Evolutionary conservation across 2,113 vertebrate genomes (phyloP), one percentile per base, ranked within the genome.

Genomic region (Gorsachius goisagi): DNA sequence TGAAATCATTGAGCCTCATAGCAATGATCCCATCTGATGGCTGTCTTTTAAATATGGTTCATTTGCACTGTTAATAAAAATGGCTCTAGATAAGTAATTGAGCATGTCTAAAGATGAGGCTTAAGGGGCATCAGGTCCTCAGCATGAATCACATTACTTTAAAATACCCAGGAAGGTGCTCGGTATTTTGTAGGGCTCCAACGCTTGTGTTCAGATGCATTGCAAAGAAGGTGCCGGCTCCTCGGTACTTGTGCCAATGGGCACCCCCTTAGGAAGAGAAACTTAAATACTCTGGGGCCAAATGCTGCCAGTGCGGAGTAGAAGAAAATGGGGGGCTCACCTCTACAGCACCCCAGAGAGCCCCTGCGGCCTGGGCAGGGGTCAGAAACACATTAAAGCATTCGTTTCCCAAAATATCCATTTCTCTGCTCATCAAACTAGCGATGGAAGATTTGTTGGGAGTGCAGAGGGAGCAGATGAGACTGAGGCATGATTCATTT

Each of bases 181-280:
- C 5, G 2, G 8, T 37, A 55, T 71, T 80, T 86, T 80, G 30
- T 72, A 89, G 47, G 67, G 33, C 41, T 67, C 21, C 45, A 60
- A 32, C 3, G 4, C 5, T 69, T 67, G 32, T 30, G 23, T 55
- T 71, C 71, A 83, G 14, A 33, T 32, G 44, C 33, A 44, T 18
- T 5, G 0, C 0, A 0, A 45, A 79, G 37, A 63, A 72, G 4
- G 2, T 21, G 20, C 15, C 0, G 0, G 27, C 23, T 96, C 22
- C 73, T 67, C 55, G 30, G 50, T 59, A 44, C 27, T 49, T 56
- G 28, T 66, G n/a, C 24, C 78, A 89, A 6, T 3, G 11, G 41
- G 49, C 20, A 56, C 2, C 2, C 32, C 10, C 12, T 55, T 45
- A 62, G 15, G 47, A 78, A 76, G 28, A 79, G 30, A 66, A 88